These are phyloP conservation scores for Caenorhabditis panamensis DNA, from an alignment of 2,888 invertebrate genomes.

Conservation along the genomic window DNA sequence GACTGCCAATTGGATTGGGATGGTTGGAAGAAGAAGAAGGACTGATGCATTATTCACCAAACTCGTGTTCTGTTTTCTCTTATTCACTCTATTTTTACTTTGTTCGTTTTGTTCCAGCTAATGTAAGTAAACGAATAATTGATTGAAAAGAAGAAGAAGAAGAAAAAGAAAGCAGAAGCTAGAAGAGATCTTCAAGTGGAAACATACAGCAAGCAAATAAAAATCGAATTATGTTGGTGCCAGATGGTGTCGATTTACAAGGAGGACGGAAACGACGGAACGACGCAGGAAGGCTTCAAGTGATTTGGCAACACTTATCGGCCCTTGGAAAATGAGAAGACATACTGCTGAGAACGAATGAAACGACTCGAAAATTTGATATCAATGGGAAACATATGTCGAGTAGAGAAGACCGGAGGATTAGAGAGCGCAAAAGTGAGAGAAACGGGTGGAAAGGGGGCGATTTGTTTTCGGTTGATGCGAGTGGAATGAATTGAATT, in stretches of 20 bases:
- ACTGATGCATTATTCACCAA: constrained; percentile 30
- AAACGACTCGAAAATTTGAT: constrained; percentile 57
- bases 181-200: constrained; percentile 15
- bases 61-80: constrained; percentile 26
- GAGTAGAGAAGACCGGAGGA: constrained; percentile 21
- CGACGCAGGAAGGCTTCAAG: constrained; percentile 28
- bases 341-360: constrained; percentile 5
- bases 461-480: constrained; percentile 43
- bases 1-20: constrained; percentile 34
- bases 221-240: constrained; percentile 55
- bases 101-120: neutral
- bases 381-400: constrained; percentile 61
- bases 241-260: constrained; percentile 62
- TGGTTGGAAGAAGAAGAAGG: constrained; percentile 14
- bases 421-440: constrained; percentile 16
- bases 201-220: constrained; percentile 38
- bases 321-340: constrained; percentile 5
- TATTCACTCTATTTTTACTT: neutral
- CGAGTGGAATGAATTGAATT: constrained; percentile 32
- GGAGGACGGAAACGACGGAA: neutral
- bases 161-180: neutral
- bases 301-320: constrained; percentile 58
- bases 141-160: constrained; percentile 5
- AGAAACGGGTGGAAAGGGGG: neutral
- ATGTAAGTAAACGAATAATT: neutral